Evolutionary conservation across 2,797 vertebrate species (phyloP), one percentile per base, ranked within the genome.

Genomic region (Champsocephalus gunnari): DNA sequence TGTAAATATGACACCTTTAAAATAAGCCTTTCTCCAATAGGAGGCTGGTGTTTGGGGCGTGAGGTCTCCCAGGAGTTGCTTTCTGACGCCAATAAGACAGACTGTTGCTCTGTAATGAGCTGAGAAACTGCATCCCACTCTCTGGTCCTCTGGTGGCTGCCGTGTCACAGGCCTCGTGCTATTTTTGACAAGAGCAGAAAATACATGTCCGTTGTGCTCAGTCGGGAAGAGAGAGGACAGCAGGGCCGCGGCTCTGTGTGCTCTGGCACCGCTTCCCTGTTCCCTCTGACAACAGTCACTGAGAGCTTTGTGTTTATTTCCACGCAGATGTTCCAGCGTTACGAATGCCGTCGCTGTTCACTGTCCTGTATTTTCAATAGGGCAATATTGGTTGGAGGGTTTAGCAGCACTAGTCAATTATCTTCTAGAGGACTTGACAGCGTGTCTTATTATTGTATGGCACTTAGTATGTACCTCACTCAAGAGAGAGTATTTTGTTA

Each of bases 91-190:
- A 74, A 71, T 79, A 76, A 77, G 55, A 16, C 57, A 73, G 70
- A 21, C 63, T 67, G 77, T 63, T 44, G 24, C 75, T 83, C 60
- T 19, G 69, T 88, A 87, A 87, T 77, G 82, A 91, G 81, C 81
- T 66, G 72, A 83, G 75, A 84, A 86, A 81, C 73, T 66, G 63
- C 71, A 73, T 62, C 83, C 63, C 53, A 44, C 75, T 69, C 65
- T 41, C 12, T 21, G 38, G 49, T 72, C 70, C 76, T 75, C 77
- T 47, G 54, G 73, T 69, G 80, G 65, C 74, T n/a, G 56, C 12
- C 73, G 60, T 63, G 71, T 28, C 71, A 76, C 77, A 64, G 72
- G 59, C 71, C 48, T 65, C n/a, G 0, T 71, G 73, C 83, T 89
- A 79, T 87, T 91, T 90, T 71, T 78, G 80, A 82, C 28, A 4